Percentiles rank a stretch among this genome's conserved stretches.
Conservation (phyloP, 2,113 vertebrate genomes). For the Meriones unguiculatus region DNA sequence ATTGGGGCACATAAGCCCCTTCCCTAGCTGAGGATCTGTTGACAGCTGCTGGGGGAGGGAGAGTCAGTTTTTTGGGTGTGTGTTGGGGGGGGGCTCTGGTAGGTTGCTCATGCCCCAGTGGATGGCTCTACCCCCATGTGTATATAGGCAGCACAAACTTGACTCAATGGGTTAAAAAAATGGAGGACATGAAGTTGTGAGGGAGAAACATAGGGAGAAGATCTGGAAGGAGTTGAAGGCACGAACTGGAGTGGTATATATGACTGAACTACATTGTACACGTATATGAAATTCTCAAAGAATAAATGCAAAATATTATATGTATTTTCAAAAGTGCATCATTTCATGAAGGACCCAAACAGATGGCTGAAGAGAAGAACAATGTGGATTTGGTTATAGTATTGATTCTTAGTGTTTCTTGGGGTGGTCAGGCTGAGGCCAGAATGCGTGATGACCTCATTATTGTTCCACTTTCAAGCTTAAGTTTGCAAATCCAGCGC, state of each 20-base stretch:
- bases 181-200: not conserved
- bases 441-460: not conserved
- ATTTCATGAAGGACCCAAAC: conserved; percentile 31
- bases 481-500: not conserved
- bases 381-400: not conserved
- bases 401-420: not conserved
- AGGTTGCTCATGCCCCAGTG: not conserved
- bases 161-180: not conserved
- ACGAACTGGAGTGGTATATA: not conserved
- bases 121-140: not conserved
- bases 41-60: not conserved
- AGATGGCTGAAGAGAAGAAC: not conserved
- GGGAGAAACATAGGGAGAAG: not conserved
- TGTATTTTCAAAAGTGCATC: not conserved
- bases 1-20: not conserved
- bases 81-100: not conserved
- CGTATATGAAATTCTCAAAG: not conserved
- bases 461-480: not conserved
- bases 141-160: not conserved
- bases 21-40: not conserved
- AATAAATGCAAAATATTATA: not conserved
- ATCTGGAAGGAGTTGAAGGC: not conserved
- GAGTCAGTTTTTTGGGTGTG: not conserved
- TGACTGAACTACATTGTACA: not conserved
- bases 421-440: not conserved